Conservation (phyloP, 2,888 invertebrate genomes). For the Tupiocoris notatus region DNA sequence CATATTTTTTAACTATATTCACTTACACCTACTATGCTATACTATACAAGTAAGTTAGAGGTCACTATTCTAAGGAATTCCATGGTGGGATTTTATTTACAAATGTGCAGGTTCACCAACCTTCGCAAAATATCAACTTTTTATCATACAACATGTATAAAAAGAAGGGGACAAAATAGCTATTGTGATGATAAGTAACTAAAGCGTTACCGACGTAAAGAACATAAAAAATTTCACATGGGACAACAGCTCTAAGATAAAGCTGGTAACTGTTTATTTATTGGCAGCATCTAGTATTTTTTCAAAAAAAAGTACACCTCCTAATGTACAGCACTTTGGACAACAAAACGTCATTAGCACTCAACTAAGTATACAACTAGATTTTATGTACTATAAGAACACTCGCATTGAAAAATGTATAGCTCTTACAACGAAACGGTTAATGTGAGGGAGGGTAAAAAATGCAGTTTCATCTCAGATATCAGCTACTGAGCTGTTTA, state of each 20-base stretch:
- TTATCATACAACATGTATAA: constrained; percentile 31
- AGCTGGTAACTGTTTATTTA: constrained; percentile 13
- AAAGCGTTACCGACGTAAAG: constrained; percentile 32
- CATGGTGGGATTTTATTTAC: constrained; percentile 18
- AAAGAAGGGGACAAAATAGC: constrained; percentile 14
- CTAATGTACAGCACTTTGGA: constrained; percentile 32
- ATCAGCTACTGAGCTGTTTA: too few species aligned
- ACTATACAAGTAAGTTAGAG: constrained; percentile 37
- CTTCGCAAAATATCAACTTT: background rate
- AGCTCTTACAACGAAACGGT: too few species aligned
- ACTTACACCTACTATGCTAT: constrained; percentile 3
- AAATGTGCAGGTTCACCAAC: background rate
- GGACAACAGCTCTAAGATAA: constrained; percentile 21
- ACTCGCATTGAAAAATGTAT: too few species aligned
- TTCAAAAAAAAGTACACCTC: constrained; percentile 34
- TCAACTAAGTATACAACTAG: constrained; percentile 17
- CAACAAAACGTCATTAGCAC: constrained; percentile 9
- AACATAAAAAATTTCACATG: constrained; percentile 21
- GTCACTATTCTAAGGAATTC: background rate
- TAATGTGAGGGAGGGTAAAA: too few species aligned
- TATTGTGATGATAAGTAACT: constrained; percentile 34
- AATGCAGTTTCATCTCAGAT: too few species aligned
- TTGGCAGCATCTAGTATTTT: constrained; percentile 34
- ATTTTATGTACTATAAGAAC: background rate
- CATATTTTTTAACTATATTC: background rate